Percentiles rank a stretch among this genome's conserved stretches.
phyloP scores from a whole-genome alignment of 2,113 vertebrate genomes.

The Notarius quadriscutis region DNA sequence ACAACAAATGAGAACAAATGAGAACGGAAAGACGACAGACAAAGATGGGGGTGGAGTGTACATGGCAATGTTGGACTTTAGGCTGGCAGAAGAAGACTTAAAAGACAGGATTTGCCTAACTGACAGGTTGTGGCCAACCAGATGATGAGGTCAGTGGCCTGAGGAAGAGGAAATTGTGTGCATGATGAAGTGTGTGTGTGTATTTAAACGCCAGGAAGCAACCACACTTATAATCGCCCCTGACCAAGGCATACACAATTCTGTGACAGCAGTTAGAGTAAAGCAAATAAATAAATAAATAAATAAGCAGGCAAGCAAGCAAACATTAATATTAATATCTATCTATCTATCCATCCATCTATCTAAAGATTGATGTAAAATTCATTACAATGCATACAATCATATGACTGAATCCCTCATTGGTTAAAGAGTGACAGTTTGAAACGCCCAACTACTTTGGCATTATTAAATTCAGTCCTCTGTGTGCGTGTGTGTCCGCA shows the following conservation, averaged over 20 bases:
- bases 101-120: conserved; percentile 3
- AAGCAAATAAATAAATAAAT: background rate
- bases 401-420: background rate
- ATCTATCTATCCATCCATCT: background rate
- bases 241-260: background rate
- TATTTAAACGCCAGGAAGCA: conserved; percentile 1
- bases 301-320: no score
- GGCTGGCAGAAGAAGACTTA: background rate
- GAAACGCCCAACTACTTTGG: conserved; percentile 15
- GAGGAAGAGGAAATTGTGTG: conserved; percentile 14
- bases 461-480: conserved; percentile 14
- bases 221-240: background rate
- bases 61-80: background rate
- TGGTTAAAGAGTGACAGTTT: conserved; percentile 10
- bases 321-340: background rate
- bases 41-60: background rate
- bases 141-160: background rate
- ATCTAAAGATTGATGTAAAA: background rate
- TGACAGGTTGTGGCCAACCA: conserved; percentile 19
- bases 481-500: background rate
- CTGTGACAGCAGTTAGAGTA: background rate
- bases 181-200: background rate
- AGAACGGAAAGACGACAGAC: background rate
- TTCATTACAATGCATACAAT: background rate
- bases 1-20: background rate